Evolutionary conservation across 2,888 invertebrate genomes (phyloP).

Genomic region (Perithous albicinctus): DNA sequence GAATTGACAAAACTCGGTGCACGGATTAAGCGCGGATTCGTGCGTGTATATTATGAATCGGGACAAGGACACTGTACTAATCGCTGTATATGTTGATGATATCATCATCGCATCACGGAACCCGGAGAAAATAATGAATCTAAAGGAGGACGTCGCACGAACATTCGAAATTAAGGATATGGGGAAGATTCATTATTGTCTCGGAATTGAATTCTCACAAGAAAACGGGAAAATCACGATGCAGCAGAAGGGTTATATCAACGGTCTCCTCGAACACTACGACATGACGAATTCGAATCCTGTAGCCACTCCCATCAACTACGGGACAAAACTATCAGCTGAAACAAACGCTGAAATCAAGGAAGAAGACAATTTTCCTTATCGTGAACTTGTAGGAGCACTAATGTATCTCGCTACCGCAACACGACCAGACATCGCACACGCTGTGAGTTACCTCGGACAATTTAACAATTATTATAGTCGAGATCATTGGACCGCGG

Average conservation of each 20-base stretch:
- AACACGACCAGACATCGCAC: too few relatives aligned
- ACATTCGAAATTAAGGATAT: too few relatives aligned
- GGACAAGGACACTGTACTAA: too few relatives aligned
- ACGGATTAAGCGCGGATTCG: too few relatives aligned
- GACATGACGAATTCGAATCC: conserved; percentile 32
- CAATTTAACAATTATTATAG: conserved; percentile 65
- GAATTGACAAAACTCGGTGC: conserved; percentile 65
- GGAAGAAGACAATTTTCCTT: conserved; percentile 37
- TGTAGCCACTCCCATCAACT: conserved; percentile 19
- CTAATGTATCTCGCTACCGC: conserved; percentile 65
- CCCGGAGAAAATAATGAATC: too few relatives aligned
- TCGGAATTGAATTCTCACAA: too few relatives aligned
- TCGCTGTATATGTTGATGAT: too few relatives aligned
- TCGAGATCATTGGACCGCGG: conserved; percentile 72
- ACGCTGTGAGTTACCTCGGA: conserved; percentile 62
- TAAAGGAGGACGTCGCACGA: too few relatives aligned
- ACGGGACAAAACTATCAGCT: conserved; percentile 9
- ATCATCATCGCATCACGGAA: too few relatives aligned
- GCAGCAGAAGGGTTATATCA: conserved; percentile 21
- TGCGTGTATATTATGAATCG: too few relatives aligned
- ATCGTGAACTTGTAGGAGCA: too few relatives aligned
- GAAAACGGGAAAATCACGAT: conserved; percentile 60
- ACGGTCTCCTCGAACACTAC: conserved; percentile 17
- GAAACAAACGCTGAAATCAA: neutral
- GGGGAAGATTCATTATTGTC: too few relatives aligned